Percentiles rank a stretch among this genome's conserved stretches.
These are phyloP conservation scores for Gnathochromis pfefferi DNA, from an alignment of 2,113 vertebrate genomes.

Conservation along the genomic window DNA sequence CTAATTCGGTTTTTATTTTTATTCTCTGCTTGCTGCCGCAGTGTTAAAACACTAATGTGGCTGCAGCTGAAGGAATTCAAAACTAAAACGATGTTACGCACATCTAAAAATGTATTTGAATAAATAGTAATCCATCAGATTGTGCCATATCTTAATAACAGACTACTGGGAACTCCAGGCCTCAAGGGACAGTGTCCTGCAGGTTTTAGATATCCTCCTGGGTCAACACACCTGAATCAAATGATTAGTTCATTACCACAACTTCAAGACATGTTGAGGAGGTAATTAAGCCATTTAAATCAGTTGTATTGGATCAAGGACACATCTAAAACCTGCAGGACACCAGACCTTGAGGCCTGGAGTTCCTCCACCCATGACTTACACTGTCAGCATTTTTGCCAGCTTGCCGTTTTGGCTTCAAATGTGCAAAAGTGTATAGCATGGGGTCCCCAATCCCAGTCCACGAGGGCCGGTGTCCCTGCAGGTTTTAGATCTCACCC, in stretches of 20 bases:
- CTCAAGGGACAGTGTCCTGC: neutral
- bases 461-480: neutral
- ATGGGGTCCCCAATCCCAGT: no score
- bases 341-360: neutral
- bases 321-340: neutral
- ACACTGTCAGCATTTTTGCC: neutral
- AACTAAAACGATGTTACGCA: neutral
- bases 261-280: neutral
- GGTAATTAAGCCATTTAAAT: neutral
- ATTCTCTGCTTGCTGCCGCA: fast-evolving
- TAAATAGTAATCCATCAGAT: neutral
- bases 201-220: neutral
- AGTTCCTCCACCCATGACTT: neutral
- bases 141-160: neutral
- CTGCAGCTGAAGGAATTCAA: neutral
- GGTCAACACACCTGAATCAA: neutral
- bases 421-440: neutral
- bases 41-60: neutral
- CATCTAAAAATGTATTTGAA: neutral
- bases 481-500: neutral
- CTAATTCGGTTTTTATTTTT: neutral
- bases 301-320: neutral
- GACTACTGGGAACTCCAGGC: neutral
- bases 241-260: neutral
- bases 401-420: neutral